phyloP scores from a whole-genome alignment of 2,113 vertebrate species.

The Recurvirostra avosetta region DNA sequence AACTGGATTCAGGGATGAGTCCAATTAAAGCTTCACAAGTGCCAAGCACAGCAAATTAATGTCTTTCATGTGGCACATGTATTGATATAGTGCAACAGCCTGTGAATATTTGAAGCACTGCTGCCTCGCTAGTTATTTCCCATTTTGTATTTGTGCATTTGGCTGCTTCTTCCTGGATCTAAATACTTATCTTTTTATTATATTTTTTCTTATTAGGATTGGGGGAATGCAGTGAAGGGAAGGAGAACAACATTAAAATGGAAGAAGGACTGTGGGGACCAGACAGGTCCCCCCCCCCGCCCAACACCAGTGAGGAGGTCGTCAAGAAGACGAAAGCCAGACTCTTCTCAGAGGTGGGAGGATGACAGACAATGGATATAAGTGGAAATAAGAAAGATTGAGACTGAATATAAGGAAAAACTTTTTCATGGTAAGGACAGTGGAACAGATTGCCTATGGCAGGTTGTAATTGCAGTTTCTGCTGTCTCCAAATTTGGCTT shows the following conservation, averaged over 20 bases:
- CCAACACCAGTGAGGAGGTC: not conserved
- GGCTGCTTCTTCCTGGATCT: no score
- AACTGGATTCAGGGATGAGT: no score
- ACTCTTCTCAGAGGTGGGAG: not conserved
- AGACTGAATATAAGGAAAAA: not conserved
- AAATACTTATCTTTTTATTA: no score
- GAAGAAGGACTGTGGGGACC: not conserved
- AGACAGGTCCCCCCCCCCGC: not conserved
- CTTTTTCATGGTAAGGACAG: not conserved
- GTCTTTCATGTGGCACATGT: no score
- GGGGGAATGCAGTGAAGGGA: not conserved
- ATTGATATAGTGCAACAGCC: no score
- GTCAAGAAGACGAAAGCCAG: not conserved
- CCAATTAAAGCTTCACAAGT: no score
- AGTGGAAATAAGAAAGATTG: not conserved
- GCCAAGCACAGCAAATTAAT: no score
- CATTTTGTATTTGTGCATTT: no score
- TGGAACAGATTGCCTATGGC: not conserved
- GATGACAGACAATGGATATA: not conserved
- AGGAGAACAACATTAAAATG: not conserved
- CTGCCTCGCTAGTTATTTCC: no score
- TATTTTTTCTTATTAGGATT: not conserved
- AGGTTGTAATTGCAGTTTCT: not conserved
- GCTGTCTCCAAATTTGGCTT: not conserved
- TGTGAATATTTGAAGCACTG: no score